A percentile compares a stretch with the other conserved stretches of the same genome.
These are phyloP conservation scores for Camponotus vicinus DNA, from an alignment of 1,140 invertebrate genomes.

Conservation along the genomic window DNA sequence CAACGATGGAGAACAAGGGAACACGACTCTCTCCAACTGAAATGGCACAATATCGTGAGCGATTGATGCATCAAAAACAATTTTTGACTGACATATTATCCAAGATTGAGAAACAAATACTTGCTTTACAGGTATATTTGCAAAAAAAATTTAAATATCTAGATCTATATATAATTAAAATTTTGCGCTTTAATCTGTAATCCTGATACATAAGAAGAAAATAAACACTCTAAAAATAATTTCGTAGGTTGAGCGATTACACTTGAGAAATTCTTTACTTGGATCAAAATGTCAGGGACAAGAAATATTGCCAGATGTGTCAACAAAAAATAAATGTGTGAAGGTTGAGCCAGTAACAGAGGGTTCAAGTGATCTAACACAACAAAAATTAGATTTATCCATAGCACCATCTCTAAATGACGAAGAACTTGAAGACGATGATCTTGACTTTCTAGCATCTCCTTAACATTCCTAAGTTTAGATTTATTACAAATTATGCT, in stretches of 20 bases:
- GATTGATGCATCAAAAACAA: slow-evolving; percentile 70
- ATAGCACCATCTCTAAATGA: slow-evolving; percentile 12
- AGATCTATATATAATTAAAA: not conserved
- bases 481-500: not conserved
- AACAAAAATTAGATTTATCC: slow-evolving; percentile 61
- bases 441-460: slow-evolving; percentile 1
- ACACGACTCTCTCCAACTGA: not conserved
- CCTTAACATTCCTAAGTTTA: not conserved
- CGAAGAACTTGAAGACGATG: slow-evolving; percentile 77
- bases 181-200: not conserved
- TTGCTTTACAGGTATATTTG: slow-evolving; percentile 78
- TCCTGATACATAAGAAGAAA: not conserved
- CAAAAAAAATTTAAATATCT: not conserved
- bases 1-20: slow-evolving; percentile 21
- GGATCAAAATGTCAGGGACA: not conserved
- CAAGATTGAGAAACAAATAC: slow-evolving; percentile 79
- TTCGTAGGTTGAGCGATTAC: slow-evolving; percentile 81
- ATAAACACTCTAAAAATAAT: not conserved
- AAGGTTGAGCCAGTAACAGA: not conserved
- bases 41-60: slow-evolving; percentile 22
- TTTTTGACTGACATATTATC: slow-evolving; percentile 74
- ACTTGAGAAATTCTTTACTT: slow-evolving; percentile 74
- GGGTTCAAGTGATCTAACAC: not conserved
- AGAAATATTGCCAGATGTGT: not conserved
- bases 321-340: not conserved